phyloP scores from a whole-genome alignment of 2,888 invertebrate species.

The Acleris cristana region DNA sequence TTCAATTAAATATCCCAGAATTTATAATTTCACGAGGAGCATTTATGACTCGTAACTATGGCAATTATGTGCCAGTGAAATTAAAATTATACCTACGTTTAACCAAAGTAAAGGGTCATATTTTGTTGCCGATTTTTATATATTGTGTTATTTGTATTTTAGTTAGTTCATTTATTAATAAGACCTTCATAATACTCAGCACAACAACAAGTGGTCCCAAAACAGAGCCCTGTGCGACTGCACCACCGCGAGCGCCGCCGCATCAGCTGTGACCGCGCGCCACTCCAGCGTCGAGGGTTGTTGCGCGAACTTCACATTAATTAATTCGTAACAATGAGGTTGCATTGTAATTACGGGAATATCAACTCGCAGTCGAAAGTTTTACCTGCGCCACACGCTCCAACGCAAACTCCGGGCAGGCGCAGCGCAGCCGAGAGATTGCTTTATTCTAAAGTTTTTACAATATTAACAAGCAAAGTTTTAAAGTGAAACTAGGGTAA shows the following conservation, averaged over 20 bases:
- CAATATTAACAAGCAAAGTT: constrained; percentile 11
- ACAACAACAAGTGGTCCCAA: background rate
- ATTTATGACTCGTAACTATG: too few relatives aligned
- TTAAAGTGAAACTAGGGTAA: constrained; percentile 1
- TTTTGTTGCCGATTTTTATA: too few relatives aligned
- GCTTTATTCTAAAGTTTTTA: background rate
- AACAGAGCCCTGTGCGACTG: background rate
- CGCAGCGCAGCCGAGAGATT: background rate
- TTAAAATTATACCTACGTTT: too few relatives aligned
- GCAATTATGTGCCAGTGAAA: too few relatives aligned
- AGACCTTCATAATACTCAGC: too few relatives aligned
- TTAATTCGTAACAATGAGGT: constrained; percentile 18
- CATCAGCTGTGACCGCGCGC: constrained; percentile 3
- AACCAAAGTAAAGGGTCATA: too few relatives aligned
- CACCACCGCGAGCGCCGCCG: background rate
- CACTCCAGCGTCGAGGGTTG: constrained; percentile 2
- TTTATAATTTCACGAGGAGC: too few relatives aligned
- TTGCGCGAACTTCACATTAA: constrained; percentile 11
- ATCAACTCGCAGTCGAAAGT: constrained; percentile 2
- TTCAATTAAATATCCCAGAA: too few relatives aligned
- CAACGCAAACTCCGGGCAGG: background rate
- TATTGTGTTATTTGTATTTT: too few relatives aligned
- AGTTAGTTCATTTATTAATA: too few relatives aligned
- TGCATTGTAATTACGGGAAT: constrained; percentile 17
- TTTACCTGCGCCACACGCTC: constrained; percentile 10